Evolutionary conservation across 2,113 vertebrate species (phyloP).

Genomic region (Diadophis punctatus): DNA sequence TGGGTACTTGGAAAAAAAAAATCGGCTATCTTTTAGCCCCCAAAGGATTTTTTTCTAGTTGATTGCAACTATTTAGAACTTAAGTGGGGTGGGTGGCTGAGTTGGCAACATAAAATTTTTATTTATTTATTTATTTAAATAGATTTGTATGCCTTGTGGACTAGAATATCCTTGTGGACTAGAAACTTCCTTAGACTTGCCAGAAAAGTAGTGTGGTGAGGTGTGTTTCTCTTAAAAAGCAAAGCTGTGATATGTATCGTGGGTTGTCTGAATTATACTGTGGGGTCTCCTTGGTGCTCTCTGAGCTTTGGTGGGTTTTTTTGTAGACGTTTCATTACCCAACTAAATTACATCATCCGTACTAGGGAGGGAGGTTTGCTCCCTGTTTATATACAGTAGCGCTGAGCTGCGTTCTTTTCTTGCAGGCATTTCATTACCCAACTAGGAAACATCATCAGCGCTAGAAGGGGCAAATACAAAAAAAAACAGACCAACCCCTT

Average conservation of each 20-base stretch:
- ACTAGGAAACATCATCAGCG: no score
- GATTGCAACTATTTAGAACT: not conserved
- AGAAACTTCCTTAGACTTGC: not conserved
- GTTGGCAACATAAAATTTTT: no score
- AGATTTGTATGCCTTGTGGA: no score
- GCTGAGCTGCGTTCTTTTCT: no score
- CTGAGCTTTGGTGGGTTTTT: not conserved
- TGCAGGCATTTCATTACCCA: no score
- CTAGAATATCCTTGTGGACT: not conserved
- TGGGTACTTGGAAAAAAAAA: not conserved
- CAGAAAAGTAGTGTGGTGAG: no score
- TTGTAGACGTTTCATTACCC: not conserved
- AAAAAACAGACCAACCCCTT: no score
- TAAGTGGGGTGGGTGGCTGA: not conserved
- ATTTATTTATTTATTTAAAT: no score
- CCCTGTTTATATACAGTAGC: no score
- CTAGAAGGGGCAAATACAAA: no score
- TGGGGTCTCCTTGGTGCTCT: not conserved
- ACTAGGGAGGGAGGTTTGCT: no score
- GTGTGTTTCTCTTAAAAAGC: not conserved
- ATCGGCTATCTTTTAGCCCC: not conserved
- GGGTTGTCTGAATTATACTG: not conserved
- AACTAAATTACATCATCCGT: no score
- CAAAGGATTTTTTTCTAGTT: not conserved
- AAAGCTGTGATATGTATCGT: not conserved